These are phyloP conservation scores for Urocitellus parryii DNA, from an alignment of 2,113 vertebrate species.

Conservation along the genomic window DNA sequence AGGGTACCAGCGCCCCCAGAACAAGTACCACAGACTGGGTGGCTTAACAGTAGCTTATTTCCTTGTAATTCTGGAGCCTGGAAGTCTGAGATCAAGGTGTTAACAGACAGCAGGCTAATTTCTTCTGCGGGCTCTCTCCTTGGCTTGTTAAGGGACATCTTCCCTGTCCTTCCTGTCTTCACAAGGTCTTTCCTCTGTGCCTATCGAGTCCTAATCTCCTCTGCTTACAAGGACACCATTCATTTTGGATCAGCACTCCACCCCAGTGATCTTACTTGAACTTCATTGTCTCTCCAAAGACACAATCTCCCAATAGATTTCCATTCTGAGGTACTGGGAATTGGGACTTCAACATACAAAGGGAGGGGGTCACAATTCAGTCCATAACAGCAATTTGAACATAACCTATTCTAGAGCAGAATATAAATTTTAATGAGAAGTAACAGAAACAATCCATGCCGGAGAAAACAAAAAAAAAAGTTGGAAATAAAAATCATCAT, in stretches of 20 bases:
- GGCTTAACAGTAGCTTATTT: not conserved
- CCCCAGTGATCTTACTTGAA: not conserved
- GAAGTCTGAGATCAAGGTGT: not conserved
- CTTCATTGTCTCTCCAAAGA: not conserved
- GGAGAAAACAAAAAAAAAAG: not conserved
- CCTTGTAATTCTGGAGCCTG: not conserved
- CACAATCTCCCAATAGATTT: not conserved
- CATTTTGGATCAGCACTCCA: not conserved
- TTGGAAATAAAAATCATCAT: not conserved
- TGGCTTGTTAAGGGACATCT: not conserved
- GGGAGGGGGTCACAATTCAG: not conserved
- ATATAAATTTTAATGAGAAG: constrained; percentile 1
- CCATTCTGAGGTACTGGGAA: not conserved
- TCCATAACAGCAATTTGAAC: not conserved
- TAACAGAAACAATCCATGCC: not conserved
- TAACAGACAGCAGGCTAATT: too few relatives aligned
- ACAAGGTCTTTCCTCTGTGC: not conserved
- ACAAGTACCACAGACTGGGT: not conserved
- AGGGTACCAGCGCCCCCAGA: not conserved
- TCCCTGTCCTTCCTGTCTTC: not conserved
- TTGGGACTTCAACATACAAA: not conserved
- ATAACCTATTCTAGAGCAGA: not conserved
- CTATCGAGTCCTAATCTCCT: not conserved
- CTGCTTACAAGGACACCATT: not conserved
- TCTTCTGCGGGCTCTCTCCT: not conserved